A percentile compares a stretch with the other conserved stretches of the same genome.
These are phyloP conservation scores for Pipistrellus kuhlii DNA, from an alignment of 2,797 vertebrate genomes.

Conservation along the genomic window DNA sequence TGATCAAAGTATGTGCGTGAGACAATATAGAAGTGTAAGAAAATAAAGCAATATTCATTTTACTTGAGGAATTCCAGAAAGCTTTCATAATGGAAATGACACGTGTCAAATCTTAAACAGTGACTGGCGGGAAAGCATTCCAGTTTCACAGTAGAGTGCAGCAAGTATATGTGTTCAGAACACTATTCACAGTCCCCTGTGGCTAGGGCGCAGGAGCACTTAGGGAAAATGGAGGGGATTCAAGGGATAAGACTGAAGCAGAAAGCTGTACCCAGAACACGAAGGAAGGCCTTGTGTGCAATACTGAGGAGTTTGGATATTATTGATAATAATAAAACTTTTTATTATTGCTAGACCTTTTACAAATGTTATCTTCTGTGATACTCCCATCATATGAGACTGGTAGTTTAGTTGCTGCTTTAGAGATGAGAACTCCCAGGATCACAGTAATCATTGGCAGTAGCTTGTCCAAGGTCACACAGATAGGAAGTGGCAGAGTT, in stretches of 20 bases:
- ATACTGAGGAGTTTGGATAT: background rate
- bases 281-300: background rate
- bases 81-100: constrained; percentile 5
- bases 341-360: background rate
- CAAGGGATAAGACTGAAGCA: background rate
- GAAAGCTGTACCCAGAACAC: background rate
- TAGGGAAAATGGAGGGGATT: background rate
- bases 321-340: background rate
- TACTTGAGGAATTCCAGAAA: constrained; percentile 29
- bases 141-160: background rate
- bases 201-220: background rate
- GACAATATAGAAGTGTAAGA: background rate
- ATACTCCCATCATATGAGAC: background rate
- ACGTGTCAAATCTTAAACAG: background rate
- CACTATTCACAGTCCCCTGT: background rate
- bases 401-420: background rate
- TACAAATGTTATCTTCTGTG: background rate
- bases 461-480: background rate
- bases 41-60: background rate
- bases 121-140: background rate
- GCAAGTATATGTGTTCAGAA: background rate
- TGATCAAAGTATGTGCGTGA: background rate
- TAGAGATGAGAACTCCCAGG: background rate
- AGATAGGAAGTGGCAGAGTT: background rate
- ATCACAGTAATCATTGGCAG: background rate